A percentile compares a stretch with the other conserved stretches of the same genome.
These are phyloP conservation scores for Scaptomyza cyrtandrae DNA, from an alignment of 2,888 invertebrate species.

Conservation along the genomic window DNA sequence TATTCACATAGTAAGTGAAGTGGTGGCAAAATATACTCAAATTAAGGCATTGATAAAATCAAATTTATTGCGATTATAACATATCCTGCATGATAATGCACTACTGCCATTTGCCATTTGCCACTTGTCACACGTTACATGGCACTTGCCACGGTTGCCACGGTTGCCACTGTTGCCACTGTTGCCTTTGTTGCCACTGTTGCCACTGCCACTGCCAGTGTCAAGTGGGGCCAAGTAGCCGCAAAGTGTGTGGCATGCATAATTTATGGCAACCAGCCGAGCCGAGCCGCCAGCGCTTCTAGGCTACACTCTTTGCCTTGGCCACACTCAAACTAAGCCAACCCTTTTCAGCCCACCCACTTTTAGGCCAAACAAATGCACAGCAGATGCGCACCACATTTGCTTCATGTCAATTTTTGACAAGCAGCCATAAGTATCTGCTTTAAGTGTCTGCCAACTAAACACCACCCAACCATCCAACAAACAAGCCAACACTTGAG, in stretches of 20 bases:
- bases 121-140: conserved; percentile 14
- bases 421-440: conserved; percentile 11
- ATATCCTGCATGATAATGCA: conserved; percentile 61
- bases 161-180: conserved; percentile 5
- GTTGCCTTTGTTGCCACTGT: conserved; percentile 5
- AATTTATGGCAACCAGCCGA: conserved; percentile 49
- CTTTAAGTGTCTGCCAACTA: conserved; percentile 12
- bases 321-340: background rate
- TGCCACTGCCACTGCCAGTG: conserved; percentile 27
- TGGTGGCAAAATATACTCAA: background rate
- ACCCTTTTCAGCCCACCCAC: conserved; percentile 5
- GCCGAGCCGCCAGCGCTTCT: conserved; percentile 22
- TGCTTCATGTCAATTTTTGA: conserved; percentile 43
- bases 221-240: conserved; percentile 48
- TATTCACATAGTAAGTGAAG: background rate
- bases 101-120: conserved; percentile 26
- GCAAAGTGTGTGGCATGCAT: conserved; percentile 50
- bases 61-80: conserved; percentile 57
- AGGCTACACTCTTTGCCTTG: conserved; percentile 10
- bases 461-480: background rate
- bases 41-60: conserved; percentile 47
- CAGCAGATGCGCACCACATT: conserved; percentile 41
- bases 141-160: conserved; percentile 3
- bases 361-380: conserved; percentile 46
- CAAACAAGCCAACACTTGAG: background rate